phyloP scores from a whole-genome alignment of 2,888 invertebrate genomes.

The Polia nebulosa region DNA sequence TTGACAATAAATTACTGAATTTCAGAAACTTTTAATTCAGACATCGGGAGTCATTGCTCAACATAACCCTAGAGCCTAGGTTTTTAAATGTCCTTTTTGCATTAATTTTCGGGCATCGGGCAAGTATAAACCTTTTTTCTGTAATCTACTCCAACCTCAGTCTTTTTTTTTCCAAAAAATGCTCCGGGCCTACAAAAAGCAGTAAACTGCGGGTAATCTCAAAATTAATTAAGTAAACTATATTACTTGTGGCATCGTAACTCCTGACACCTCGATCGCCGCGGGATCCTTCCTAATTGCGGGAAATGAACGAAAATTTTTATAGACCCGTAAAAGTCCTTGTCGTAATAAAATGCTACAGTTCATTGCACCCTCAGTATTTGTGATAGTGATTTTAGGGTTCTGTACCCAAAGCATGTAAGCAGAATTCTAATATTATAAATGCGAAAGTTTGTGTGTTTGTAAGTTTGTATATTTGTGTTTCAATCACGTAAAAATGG shows the following conservation, averaged over 20 bases:
- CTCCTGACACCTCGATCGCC: slow-evolving; percentile 60
- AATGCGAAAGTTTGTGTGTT: background rate
- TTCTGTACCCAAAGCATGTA: background rate
- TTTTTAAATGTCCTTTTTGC: background rate
- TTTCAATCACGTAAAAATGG: too few species aligned
- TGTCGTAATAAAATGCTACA: slow-evolving; percentile 82
- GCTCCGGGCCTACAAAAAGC: slow-evolving; percentile 20
- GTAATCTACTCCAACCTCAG: background rate
- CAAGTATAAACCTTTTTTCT: background rate
- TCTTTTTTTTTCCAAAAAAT: slow-evolving; percentile 1
- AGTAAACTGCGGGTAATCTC: slow-evolving; percentile 71
- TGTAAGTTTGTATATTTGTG: too few species aligned
- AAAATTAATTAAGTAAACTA: slow-evolving; percentile 79
- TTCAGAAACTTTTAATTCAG: too few species aligned
- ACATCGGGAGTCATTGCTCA: too few species aligned
- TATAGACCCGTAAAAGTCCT: slow-evolving; percentile 83
- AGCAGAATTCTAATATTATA: too few species aligned
- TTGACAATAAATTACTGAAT: too few species aligned
- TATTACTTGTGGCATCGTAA: slow-evolving; percentile 70
- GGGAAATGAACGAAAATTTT: slow-evolving; percentile 85
- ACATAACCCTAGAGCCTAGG: too few species aligned
- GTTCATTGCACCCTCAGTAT: slow-evolving; percentile 77
- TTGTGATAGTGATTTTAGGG: slow-evolving; percentile 72
- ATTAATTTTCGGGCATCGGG: too few species aligned
- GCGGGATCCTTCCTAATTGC: slow-evolving; percentile 58